phyloP scores from a whole-genome alignment of 53 echinoderm and acorn worm species.

The Paracentrotus lividus region DNA sequence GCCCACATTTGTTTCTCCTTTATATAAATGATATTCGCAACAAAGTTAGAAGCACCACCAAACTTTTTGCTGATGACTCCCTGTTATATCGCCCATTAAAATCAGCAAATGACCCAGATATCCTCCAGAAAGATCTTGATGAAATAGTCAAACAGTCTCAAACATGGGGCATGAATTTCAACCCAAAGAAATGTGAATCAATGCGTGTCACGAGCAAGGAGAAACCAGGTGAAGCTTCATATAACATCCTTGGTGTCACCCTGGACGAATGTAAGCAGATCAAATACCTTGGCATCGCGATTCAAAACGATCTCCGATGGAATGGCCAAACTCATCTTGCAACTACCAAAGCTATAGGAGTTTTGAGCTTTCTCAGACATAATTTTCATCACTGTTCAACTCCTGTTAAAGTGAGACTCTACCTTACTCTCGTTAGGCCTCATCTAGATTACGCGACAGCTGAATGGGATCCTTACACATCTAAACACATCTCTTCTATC shows the following conservation, averaged over 20 bases:
- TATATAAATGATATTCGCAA: neutral
- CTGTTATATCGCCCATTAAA: neutral
- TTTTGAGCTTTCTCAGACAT: neutral
- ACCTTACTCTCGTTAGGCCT: neutral
- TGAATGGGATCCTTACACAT: neutral
- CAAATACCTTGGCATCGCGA: conserved; percentile 30
- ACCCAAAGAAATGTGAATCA: neutral
- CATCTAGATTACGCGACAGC: neutral
- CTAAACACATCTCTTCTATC: neutral
- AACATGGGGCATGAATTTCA: neutral
- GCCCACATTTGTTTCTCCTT: neutral
- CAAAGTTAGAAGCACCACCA: neutral
- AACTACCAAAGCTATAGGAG: neutral
- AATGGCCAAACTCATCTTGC: conserved; percentile 40
- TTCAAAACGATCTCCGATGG: conserved; percentile 33
- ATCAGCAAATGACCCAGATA: neutral
- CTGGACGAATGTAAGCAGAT: neutral
- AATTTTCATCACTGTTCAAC: neutral
- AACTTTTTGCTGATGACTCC: conserved; percentile 2
- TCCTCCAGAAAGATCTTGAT: neutral
- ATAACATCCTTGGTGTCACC: neutral
- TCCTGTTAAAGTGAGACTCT: neutral
- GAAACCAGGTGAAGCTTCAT: neutral
- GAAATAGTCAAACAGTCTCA: neutral
- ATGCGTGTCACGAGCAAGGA: neutral